Percentiles rank a stretch among this genome's conserved stretches.
phyloP scores from a whole-genome alignment of 2,113 vertebrate genomes.

The Macaca fascicularis region T2T-MFA8v1.1 NC_088387.1:116406501-116407000 shows the following conservation, averaged over 20 bases:
- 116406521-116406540: background rate
- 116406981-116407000: background rate
- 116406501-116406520: background rate
- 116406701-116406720: too few species aligned
- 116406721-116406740: too few species aligned
- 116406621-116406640: background rate
- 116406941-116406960: background rate
- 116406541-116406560: background rate
- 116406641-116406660: background rate
- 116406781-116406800: background rate
- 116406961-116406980: background rate
- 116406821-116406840: accelerated
- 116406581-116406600: accelerated
- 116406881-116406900: background rate
- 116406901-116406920: background rate
- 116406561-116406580: too few species aligned
- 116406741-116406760: background rate
- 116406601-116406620: background rate
- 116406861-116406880: background rate
- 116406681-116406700: background rate
- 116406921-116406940: background rate
- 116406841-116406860: accelerated
- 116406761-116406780: background rate
- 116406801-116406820: background rate
- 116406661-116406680: background rate